phyloP scores from a whole-genome alignment of 1,140 invertebrate species.

The Acyrthosiphon pisum region DNA sequence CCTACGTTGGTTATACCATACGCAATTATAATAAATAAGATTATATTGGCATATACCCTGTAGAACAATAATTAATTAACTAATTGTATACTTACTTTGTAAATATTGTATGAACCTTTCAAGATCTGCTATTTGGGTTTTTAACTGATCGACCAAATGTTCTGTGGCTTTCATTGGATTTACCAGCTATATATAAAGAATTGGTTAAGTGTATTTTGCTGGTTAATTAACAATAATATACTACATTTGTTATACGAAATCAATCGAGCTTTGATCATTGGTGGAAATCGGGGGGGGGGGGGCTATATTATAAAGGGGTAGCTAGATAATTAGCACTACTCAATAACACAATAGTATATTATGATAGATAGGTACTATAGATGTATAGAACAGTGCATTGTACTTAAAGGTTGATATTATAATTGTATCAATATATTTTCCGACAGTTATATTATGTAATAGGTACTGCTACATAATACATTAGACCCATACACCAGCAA shows the following conservation, averaged over 20 bases:
- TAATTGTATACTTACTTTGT: slow-evolving; percentile 71
- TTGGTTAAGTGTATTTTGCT: background rate
- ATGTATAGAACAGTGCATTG: background rate
- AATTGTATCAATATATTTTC: background rate
- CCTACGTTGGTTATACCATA: background rate
- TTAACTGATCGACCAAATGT: slow-evolving; percentile 90
- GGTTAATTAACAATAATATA: background rate
- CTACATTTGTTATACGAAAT: background rate
- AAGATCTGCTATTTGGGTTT: slow-evolving; percentile 95
- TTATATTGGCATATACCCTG: background rate
- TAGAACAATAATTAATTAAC: background rate
- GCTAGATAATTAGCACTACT: too few relatives aligned
- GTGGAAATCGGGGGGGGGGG: too few relatives aligned
- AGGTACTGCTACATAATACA: background rate
- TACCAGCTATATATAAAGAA: slow-evolving; percentile 72
- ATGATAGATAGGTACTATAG: too few relatives aligned
- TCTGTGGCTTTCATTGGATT: slow-evolving; percentile 96
- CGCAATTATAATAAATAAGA: background rate
- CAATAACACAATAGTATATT: background rate
- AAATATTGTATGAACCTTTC: slow-evolving; percentile 97
- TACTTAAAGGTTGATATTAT: background rate
- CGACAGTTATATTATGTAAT: background rate
- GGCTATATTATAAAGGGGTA: too few relatives aligned
- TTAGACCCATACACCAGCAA: background rate
- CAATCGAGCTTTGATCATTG: too few relatives aligned